phyloP scores from a whole-genome alignment of 2,113 vertebrate species.

The Notiomystis cincta region DNA sequence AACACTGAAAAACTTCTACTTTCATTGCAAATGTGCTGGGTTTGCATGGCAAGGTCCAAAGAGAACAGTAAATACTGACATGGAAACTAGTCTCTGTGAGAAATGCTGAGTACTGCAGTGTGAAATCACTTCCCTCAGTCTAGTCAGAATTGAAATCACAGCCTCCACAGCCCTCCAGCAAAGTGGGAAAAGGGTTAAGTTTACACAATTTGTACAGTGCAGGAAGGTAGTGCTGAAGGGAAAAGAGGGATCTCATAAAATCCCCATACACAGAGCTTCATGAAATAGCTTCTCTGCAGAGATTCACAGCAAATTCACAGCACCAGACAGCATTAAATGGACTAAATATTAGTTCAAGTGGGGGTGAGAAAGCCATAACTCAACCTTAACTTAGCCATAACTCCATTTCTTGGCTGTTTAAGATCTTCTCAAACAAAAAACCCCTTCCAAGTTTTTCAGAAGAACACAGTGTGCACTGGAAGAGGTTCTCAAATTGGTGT shows the following conservation, averaged over 20 bases:
- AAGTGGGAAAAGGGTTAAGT: conserved; percentile 32
- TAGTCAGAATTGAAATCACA: background rate
- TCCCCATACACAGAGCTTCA: background rate
- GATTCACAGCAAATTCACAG: conserved; percentile 18
- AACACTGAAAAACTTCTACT: background rate
- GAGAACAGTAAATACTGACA: background rate
- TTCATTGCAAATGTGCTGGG: background rate
- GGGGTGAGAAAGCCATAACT: background rate
- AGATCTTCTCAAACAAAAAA: background rate
- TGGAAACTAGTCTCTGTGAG: background rate
- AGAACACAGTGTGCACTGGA: background rate
- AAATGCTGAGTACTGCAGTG: background rate
- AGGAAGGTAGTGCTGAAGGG: background rate
- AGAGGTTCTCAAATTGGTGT: background rate
- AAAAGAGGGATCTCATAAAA: background rate
- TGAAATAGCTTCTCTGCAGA: background rate
- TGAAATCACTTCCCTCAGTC: background rate
- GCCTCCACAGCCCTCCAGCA: background rate
- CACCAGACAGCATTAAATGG: background rate
- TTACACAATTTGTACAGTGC: background rate
- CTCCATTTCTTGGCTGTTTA: background rate
- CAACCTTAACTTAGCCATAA: background rate
- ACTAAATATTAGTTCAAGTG: conserved; percentile 1
- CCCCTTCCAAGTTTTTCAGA: background rate
- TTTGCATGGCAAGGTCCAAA: background rate